Evolutionary conservation across 1,140 invertebrate species (phyloP).

Genomic region (Penaeus chinensis): DNA sequence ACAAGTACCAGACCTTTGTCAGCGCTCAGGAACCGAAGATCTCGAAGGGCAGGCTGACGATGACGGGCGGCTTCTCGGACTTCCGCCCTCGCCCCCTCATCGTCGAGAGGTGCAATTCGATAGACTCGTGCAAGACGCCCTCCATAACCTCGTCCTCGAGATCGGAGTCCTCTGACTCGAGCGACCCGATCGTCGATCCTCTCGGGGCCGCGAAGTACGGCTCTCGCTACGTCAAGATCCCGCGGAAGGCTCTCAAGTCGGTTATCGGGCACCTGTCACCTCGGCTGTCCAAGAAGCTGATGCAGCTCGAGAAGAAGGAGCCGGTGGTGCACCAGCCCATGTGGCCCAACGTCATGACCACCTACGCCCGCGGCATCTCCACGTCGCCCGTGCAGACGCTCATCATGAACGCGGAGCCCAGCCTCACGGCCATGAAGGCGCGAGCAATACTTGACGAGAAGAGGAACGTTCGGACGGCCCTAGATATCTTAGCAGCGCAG

Average conservation of each 20-base stretch:
- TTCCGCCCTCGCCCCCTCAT: neutral
- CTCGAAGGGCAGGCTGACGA: conserved; percentile 40
- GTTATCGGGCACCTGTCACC: conserved; percentile 42
- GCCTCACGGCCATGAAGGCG: conserved; percentile 46
- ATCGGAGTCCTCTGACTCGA: conserved; percentile 32
- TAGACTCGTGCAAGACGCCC: neutral
- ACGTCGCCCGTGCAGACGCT: conserved; percentile 29
- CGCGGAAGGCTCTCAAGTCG: neutral
- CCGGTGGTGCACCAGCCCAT: conserved; percentile 19
- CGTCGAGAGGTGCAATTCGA: neutral
- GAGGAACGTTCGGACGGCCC: conserved; percentile 24
- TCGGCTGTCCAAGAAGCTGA: conserved; percentile 30
- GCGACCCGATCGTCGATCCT: conserved; percentile 18
- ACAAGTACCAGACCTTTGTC: conserved; percentile 28
- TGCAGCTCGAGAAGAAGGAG: neutral
- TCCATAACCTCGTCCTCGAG: conserved; percentile 23
- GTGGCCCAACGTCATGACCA: conserved; percentile 41
- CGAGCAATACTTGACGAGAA: conserved; percentile 40
- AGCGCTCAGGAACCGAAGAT: conserved; percentile 31
- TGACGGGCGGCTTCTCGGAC: conserved; percentile 46
- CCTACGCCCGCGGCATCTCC: conserved; percentile 39
- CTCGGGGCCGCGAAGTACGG: neutral
- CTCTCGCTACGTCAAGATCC: conserved; percentile 21
- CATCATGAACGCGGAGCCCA: conserved; percentile 23
- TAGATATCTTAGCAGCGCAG: conserved; percentile 25